A percentile compares a stretch with the other conserved stretches of the same genome.
These are phyloP conservation scores for Drosophila tsacasi DNA, from an alignment of 1,140 invertebrate species.

Conservation along the genomic window DNA sequence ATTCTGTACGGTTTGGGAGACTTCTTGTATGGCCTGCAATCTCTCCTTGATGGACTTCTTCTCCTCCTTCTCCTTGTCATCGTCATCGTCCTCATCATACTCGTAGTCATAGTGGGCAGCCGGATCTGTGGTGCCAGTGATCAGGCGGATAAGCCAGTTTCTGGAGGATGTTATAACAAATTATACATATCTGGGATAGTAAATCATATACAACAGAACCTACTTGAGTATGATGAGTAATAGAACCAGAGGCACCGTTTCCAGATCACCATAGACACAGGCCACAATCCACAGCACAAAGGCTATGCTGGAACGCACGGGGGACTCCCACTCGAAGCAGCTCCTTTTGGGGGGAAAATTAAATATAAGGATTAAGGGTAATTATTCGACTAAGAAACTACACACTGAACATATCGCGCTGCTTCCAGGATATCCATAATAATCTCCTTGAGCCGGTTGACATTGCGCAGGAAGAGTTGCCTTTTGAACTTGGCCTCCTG, in stretches of 20 bases:
- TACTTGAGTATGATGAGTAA: conserved; percentile 92
- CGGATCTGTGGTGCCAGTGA: conserved; percentile 86
- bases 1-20: conserved; percentile 97
- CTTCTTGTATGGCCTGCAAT: conserved; percentile 97
- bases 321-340: conserved; percentile 99
- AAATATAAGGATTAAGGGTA: neutral
- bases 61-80: conserved; percentile 94
- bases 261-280: conserved; percentile 87
- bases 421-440: conserved; percentile 95
- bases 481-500: conserved; percentile 98
- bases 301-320: conserved; percentile 93
- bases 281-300: conserved; percentile 91
- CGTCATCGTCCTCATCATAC: conserved; percentile 90
- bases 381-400: fast-evolving
- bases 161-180: conserved; percentile 31
- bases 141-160: conserved; percentile 87
- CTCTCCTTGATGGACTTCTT: conserved; percentile 98
- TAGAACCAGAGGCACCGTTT: conserved; percentile 92
- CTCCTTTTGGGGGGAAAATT: conserved; percentile 87
- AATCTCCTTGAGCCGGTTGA: conserved; percentile 96
- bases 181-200: too few species aligned
- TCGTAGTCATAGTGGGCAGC: conserved; percentile 92
- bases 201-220: neutral
- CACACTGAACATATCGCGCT: conserved; percentile 95
- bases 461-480: conserved; percentile 96